phyloP scores from a whole-genome alignment of 2,797 vertebrate genomes.

The Artibeus lituratus region DNA sequence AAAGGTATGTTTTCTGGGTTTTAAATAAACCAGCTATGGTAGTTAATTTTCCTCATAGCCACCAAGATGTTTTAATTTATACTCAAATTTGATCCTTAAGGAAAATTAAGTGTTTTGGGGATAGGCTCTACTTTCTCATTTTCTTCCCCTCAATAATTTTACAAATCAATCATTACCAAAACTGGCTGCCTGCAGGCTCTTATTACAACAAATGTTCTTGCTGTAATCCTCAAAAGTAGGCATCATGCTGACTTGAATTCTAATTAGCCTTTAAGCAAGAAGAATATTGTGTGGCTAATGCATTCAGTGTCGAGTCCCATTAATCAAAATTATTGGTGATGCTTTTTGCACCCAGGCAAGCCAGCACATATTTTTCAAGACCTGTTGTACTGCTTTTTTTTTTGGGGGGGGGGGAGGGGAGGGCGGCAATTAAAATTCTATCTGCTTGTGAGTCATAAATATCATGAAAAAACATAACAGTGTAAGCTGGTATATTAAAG shows the following conservation, averaged over 20 bases:
- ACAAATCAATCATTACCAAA: conserved; percentile 64
- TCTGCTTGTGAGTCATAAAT: conserved; percentile 59
- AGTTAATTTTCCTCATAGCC: conserved; percentile 53
- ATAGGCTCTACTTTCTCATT: conserved; percentile 51
- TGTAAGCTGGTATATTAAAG: conserved; percentile 45
- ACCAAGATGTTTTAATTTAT: conserved; percentile 62
- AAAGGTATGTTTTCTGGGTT: conserved; percentile 52
- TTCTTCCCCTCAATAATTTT: conserved; percentile 61
- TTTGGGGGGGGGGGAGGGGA: background rate
- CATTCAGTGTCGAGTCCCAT: conserved; percentile 73
- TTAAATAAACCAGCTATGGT: conserved; percentile 39
- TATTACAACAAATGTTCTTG: conserved; percentile 71
- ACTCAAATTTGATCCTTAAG: conserved; percentile 48
- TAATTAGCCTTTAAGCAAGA: conserved; percentile 78
- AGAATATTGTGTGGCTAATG: conserved; percentile 69
- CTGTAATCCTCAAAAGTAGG: conserved; percentile 75
- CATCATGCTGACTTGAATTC: conserved; percentile 75
- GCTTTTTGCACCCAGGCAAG: conserved; percentile 72
- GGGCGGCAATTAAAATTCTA: conserved; percentile 67
- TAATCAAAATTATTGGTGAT: conserved; percentile 76
- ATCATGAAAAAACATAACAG: conserved; percentile 58
- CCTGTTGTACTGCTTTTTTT: conserved; percentile 60
- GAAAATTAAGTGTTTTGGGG: conserved; percentile 53
- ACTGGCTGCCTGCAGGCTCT: conserved; percentile 53
- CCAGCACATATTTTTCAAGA: conserved; percentile 55